Conservation (phyloP, 1,140 invertebrate genomes). For the Drosophila sucinea region DNA sequence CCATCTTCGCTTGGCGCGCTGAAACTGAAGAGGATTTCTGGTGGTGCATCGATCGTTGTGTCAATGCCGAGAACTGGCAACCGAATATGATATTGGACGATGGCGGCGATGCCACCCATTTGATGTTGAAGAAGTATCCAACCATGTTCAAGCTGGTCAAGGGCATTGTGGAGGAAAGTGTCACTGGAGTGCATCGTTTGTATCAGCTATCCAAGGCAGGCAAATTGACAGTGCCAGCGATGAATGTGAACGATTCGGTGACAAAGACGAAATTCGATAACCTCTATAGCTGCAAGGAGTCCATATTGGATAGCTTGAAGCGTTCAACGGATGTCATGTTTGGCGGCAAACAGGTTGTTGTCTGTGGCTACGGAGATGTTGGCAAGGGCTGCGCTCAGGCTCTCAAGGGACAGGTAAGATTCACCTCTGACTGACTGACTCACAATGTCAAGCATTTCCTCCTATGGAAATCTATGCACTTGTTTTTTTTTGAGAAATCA, state of each 20-base stretch:
- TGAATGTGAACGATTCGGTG: slow-evolving; percentile 99
- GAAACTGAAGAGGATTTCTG: slow-evolving; percentile 99
- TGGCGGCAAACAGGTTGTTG: slow-evolving; percentile 97
- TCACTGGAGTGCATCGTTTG: slow-evolving; percentile 97
- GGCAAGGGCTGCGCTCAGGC: slow-evolving; percentile 99
- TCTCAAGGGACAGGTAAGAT: slow-evolving; percentile 90
- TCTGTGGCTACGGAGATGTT: slow-evolving; percentile 99
- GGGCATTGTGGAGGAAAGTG: slow-evolving; percentile 99
- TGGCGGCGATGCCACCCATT: slow-evolving; percentile 97
- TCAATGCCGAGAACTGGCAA: slow-evolving; percentile 96
- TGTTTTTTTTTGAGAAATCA: too few species aligned
- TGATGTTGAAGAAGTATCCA: slow-evolving; percentile 98
- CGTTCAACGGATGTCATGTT: slow-evolving; percentile 94
- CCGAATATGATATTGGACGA: slow-evolving; percentile 99
- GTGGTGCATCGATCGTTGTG: slow-evolving; percentile 99
- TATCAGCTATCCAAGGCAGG: slow-evolving; percentile 98
- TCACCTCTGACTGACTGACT: too few species aligned
- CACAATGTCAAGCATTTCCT: neutral
- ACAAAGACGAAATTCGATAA: slow-evolving; percentile 99
- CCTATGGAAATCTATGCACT: too few species aligned
- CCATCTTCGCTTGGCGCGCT: slow-evolving; percentile 97
- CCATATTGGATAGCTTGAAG: slow-evolving; percentile 82
- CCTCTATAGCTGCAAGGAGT: slow-evolving; percentile 84
- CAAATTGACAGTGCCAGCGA: slow-evolving; percentile 97
- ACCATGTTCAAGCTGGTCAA: slow-evolving; percentile 97